Evolutionary conservation across 1,140 invertebrate genomes (phyloP).

Genomic region (Drosophila murphyi): DNA sequence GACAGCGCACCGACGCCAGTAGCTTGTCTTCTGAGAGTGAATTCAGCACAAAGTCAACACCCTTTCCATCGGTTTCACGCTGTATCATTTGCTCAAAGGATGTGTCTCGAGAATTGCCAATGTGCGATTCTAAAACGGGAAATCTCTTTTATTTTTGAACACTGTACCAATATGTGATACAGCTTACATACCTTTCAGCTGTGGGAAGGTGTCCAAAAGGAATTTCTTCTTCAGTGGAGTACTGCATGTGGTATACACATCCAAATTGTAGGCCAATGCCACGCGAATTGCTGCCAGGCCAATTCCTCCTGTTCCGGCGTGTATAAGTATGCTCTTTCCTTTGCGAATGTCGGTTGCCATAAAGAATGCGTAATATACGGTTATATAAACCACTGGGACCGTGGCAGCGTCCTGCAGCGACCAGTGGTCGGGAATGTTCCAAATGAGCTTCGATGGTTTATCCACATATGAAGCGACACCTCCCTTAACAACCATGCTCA

Average conservation of each 20-base stretch:
- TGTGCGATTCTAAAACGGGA: conserved; percentile 85
- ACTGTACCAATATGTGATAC: background rate
- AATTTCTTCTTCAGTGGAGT: conserved; percentile 91
- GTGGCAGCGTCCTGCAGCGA: conserved; percentile 94
- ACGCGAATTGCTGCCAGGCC: conserved; percentile 94
- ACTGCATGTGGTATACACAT: conserved; percentile 91
- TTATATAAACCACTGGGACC: conserved; percentile 93
- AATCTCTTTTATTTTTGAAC: background rate
- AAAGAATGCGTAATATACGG: conserved; percentile 93
- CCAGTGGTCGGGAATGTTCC: conserved; percentile 93
- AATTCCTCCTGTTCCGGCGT: conserved; percentile 95
- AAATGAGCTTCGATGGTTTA: conserved; percentile 86
- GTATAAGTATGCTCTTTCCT: conserved; percentile 92
- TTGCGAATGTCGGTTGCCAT: conserved; percentile 87
- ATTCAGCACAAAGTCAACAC: conserved; percentile 89
- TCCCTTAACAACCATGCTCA: conserved; percentile 88
- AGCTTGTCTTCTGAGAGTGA: conserved; percentile 89
- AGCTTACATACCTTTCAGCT: conserved; percentile 85
- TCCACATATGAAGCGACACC: conserved; percentile 88
- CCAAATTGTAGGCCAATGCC: conserved; percentile 89
- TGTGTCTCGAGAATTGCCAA: conserved; percentile 88
- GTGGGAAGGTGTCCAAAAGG: conserved; percentile 90
- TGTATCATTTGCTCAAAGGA: conserved; percentile 87
- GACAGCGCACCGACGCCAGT: conserved; percentile 90
- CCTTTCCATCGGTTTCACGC: conserved; percentile 86